Base-by-base conservation (phyloP, 2,113 vertebrate species). In the Takifugu flavidus region DNA sequence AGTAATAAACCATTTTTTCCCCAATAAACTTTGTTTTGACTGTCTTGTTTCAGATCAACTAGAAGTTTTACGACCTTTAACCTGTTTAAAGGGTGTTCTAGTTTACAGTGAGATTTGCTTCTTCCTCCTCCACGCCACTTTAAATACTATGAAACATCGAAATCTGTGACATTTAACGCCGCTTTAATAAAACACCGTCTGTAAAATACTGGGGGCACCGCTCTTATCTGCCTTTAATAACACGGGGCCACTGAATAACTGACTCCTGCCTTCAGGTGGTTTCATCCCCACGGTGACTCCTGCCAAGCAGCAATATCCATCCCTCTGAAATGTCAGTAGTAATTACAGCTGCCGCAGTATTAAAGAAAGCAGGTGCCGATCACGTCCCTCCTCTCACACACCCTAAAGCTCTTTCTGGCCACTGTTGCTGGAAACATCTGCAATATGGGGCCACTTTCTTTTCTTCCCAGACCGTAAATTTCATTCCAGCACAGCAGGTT, bases 271-370 rank as follows among this genome's bases (percentile, higher is more conserved):
- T 53, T 56, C 58, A 66, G 74, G 70, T 76, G 59, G 43, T 70
- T 61, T 71, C 53, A 77, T 75, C 71, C 67, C 72, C 62, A 66
- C 65, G 59, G 60, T 65, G 62, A 65, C 39, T 45, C 63, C 67
- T 65, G 31, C 76, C 81, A 82, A 78, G 82, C 65, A 73, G 79
- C 63, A 82, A 85, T 76, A 85, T 72, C 20, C 20, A 68, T 80
- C 70, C 64, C 69, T 65, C 54, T 61, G 66, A 86, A 82, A 88
- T 82, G 81, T 81, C 81, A 86, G 64, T 68, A 49, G 74, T 82
- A 82, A 83, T 83, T 83, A 83, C 68, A 75, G 27, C 63, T 74
- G 74, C 67, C 70, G 58, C 64, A 28, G 75, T 81, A 75, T 67
- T 53, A 83, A 83, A 69, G 73, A 67, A 72, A 65, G 59, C 50